These are phyloP conservation scores for Petrocephalus zakoni DNA, from an alignment of 2,113 vertebrate species.

Conservation along the genomic window DNA sequence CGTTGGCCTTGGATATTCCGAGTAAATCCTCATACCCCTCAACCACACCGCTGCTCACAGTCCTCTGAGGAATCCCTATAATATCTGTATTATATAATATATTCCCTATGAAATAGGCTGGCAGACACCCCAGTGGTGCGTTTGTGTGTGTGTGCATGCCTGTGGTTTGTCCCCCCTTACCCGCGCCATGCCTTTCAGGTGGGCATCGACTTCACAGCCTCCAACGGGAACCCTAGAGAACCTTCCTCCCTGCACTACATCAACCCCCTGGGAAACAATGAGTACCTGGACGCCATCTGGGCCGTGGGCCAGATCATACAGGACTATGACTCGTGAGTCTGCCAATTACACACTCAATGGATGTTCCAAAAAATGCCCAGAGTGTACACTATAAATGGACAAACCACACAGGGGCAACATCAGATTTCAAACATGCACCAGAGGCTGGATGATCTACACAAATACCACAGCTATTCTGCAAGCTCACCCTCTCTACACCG, in stretches of 20 bases:
- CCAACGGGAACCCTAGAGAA: conserved; percentile 89
- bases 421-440: not conserved
- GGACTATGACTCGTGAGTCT: conserved; percentile 91
- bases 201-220: conserved; percentile 97
- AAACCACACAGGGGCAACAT: not conserved
- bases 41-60: not conserved
- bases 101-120: not conserved
- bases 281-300: conserved; percentile 91
- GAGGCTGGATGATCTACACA: not conserved
- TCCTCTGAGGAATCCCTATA: not conserved
- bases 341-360: not conserved
- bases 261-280: conserved; percentile 89
- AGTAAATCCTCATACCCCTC: not conserved
- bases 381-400: not conserved
- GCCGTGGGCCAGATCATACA: conserved; percentile 97
- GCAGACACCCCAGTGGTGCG: not conserved
- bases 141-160: not conserved
- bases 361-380: not conserved
- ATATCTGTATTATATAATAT: not conserved
- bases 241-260: conserved; percentile 93
- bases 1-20: not conserved
- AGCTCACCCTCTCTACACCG: not conserved
- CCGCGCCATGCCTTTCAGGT: conserved; percentile 59
- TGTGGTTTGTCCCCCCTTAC: not conserved
- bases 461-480: not conserved